Evolutionary conservation across 2,797 vertebrate genomes (phyloP), one percentile per base, ranked within the genome.

Genomic region (Pantherophis alleghaniensis): DNA sequence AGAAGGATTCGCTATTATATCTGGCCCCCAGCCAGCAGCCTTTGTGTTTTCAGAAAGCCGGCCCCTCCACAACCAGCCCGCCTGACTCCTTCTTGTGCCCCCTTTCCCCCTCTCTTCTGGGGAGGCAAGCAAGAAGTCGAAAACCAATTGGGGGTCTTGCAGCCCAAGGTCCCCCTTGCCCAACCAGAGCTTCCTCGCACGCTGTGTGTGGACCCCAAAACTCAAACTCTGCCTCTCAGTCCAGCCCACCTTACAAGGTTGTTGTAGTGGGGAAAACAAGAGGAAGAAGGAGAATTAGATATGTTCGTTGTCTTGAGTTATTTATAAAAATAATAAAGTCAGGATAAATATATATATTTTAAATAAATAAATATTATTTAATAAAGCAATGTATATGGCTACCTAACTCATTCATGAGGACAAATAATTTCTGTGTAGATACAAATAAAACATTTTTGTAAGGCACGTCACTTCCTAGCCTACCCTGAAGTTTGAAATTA

Each of bases 21-120:
- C 97, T 97, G 97, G 97, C 96, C 59, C 47, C n/a, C 56, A 60
- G 95, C 97, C 97, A 97, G 96, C 95, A 94, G 96, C 95, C 94
- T 94, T 95, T 96, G 94, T 93, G 74, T 95, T 96, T 87, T n/a
- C 95, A 96, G 95, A 95, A 94, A 93, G 94, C 93, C 92, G 93
- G 96, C 2, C 20, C 59, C 22, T 20, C 11, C 55, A 3, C 16
- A 10, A 61, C 24, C 24, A 61, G 24, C 60, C 24, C 60, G 3
- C 60, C 60, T 4, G 24, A 28, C 14, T 7, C 2, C n/a, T 74
- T 3, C 16, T 32, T 0, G 18, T 74, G 28, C 18, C 7, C 53
- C 24, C 14, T 9, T 55, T 18, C 86, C 26, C 26, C 4, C 3
- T n/a, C 26, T 16, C 12, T 55, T 55, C 24, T 28, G 18, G 7